Conservation (phyloP, 2,888 invertebrate genomes). For the Coelogynopora nodosa region DNA sequence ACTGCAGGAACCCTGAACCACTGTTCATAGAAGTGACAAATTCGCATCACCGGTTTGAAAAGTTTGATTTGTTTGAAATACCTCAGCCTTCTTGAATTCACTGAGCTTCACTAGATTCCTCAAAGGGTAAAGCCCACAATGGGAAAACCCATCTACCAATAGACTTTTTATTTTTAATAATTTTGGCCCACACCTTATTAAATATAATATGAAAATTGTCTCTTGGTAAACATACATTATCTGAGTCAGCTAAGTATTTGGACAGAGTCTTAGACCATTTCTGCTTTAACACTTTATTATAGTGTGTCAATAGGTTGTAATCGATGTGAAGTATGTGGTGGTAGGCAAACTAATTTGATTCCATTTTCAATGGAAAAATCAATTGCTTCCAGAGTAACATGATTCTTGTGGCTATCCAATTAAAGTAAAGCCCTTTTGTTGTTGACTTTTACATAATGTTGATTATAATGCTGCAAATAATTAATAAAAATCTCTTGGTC, state of each 20-base stretch:
- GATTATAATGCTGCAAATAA: background rate
- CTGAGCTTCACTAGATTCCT: background rate
- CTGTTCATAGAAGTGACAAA: background rate
- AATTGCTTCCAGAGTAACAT: background rate
- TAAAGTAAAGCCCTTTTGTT: background rate
- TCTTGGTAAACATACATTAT: background rate
- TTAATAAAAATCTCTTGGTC: background rate
- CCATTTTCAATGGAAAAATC: background rate
- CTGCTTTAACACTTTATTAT: background rate
- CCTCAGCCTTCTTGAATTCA: background rate
- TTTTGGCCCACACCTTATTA: background rate
- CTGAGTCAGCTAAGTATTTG: background rate
- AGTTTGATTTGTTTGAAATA: background rate
- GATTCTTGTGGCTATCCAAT: background rate
- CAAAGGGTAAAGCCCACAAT: background rate
- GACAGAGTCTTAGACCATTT: background rate
- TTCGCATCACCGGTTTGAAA: background rate
- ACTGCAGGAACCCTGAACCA: no score
- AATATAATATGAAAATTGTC: background rate
- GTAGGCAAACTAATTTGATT: constrained; percentile 1
- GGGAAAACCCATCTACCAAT: background rate
- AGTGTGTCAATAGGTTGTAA: constrained; percentile 29
- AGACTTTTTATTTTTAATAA: background rate
- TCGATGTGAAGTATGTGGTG: background rate
- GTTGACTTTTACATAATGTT: background rate